phyloP scores from a whole-genome alignment of 2,888 invertebrate genomes.

The Ganaspis brasiliensis region DNA sequence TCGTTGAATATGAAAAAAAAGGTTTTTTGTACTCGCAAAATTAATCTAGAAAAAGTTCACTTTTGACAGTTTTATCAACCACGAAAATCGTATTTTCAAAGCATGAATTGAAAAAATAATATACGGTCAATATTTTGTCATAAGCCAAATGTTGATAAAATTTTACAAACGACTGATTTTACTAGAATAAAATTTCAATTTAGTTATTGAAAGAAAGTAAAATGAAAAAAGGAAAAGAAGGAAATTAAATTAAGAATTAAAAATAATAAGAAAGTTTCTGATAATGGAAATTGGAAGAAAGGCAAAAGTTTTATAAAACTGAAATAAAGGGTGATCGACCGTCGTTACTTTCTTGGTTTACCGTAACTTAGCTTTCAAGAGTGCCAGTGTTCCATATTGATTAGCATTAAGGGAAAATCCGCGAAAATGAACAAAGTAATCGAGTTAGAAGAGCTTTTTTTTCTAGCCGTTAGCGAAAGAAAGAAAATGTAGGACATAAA shows the following conservation, averaged over 20 bases:
- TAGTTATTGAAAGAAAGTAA: no score
- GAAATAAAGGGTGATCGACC: constrained; percentile 17
- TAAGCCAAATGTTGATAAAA: no score
- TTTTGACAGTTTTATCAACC: no score
- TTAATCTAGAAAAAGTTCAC: no score
- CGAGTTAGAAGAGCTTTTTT: constrained; percentile 15
- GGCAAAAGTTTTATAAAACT: not conserved
- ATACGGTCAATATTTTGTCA: no score
- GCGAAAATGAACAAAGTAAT: constrained; percentile 36
- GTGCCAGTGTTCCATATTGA: constrained; percentile 55
- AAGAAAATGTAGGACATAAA: constrained; percentile 35
- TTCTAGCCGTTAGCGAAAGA: constrained; percentile 4
- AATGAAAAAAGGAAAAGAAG: not conserved
- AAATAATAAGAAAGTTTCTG: not conserved
- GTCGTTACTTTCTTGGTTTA: constrained; percentile 34
- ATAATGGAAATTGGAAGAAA: not conserved
- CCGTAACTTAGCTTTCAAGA: constrained; percentile 53
- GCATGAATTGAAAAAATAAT: no score
- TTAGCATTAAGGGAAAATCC: constrained; percentile 36
- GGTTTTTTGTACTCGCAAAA: no score
- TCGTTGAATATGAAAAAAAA: no score
- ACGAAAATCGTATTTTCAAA: no score
- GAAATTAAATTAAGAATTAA: not conserved
- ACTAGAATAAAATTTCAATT: no score
- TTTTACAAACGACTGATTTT: no score